Evolutionary conservation across 2,888 invertebrate genomes (phyloP), one percentile per base, ranked within the genome.

Genomic region (Leuctra nigra): DNA sequence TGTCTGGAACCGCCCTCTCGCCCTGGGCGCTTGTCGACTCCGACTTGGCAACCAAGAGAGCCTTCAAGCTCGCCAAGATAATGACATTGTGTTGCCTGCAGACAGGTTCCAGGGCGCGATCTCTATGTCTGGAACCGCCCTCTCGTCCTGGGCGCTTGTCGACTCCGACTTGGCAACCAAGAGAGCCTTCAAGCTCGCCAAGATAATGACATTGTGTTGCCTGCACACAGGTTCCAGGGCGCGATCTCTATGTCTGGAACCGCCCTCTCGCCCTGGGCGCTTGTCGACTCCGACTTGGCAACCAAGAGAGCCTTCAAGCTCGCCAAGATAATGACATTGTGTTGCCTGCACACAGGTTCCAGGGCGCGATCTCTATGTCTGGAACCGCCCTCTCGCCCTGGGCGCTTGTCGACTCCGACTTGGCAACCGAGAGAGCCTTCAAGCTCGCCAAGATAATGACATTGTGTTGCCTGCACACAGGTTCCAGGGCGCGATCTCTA

Each of bases 351-450:
- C n/a, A n/a, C n/a, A n/a, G n/a, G n/a, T 59, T 62, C 47, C 57
- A 56, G 9, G 46, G 44, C 24, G 60, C 52, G 9, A 52, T 62
- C 2, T 60, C 61, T 1, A 52, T 59, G 25, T 62, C 61, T 4
- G 61, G 61, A 11, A 60, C 59, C 14, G 60, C 60, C 9, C 48
- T 62, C 18, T 54, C 57, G n/a, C 60, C 61, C 18, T 61, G 60
- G 60, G 59, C 61, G 4, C n/a, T 58, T 0, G 55, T 61, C 18
- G 22, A 36, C 1, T 33, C 50, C 4, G 35, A 38, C 9, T 53
- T 48, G 18, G 61, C 61, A 14, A 39, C 41, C 23, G n/a, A 46
- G 11, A 22, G 61, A 9, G 61, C 61, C 16, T 44, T 60, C 57
- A 55, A 52, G 36, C 56, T 62, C n/a, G n/a, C n/a, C n/a, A n/a